phyloP scores from a whole-genome alignment of 2,797 vertebrate species.

The Steatocranus sp. region DNA sequence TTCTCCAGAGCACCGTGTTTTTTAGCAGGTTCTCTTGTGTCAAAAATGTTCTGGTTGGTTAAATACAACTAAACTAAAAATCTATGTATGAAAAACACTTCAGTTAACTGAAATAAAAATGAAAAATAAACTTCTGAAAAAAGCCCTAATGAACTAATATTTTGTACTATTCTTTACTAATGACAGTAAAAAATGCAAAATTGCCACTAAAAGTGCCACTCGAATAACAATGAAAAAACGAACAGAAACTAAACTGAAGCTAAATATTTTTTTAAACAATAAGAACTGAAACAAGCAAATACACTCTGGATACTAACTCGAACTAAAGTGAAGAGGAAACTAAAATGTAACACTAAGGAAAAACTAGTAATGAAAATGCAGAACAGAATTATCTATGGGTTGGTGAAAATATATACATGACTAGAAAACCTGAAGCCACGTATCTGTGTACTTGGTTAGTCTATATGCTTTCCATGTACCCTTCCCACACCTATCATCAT shows the following conservation, averaged over 20 bases:
- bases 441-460: neutral
- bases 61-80: neutral
- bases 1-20: neutral
- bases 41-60: neutral
- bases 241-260: neutral
- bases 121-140: neutral
- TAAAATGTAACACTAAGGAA: neutral
- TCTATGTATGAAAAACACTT: neutral
- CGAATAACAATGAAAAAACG: neutral
- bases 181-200: neutral
- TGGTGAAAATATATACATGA: neutral
- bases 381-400: neutral
- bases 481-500: neutral
- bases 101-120: neutral
- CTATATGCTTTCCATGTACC: neutral
- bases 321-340: neutral
- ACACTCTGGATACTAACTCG: neutral
- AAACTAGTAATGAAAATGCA: neutral
- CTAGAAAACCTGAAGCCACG: neutral
- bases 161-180: neutral
- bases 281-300: neutral
- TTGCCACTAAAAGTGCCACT: neutral
- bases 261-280: neutral
- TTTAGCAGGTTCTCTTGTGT: neutral
- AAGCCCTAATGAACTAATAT: neutral